Base-by-base conservation (phyloP, 2,113 vertebrate genomes). In the Corapipo altera region DNA sequence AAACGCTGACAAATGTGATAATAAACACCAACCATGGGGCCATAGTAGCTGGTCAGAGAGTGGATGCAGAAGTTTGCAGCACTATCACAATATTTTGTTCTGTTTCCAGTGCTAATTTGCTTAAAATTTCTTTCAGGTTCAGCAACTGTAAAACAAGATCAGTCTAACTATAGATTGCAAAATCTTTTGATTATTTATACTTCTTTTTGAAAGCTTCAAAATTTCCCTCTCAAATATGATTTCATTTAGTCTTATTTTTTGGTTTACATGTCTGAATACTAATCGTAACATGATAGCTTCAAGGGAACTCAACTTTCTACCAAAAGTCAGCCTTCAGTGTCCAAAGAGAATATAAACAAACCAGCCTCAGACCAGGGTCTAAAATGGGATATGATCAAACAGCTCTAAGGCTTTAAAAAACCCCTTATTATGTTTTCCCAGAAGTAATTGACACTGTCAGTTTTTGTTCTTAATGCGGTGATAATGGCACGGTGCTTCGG, bases 241-340 rank as follows among this genome's bases (percentile, higher is more conserved):
- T 97, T 97, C 86, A 96, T 97, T 96, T 97, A 95, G 87, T 72
- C 67, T 75, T 97, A 81, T 97, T 96, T 96, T 91, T 91, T 95
- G 89, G 88, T 96, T 98, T 96, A 91, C 64, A 59, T 97, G 89
- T 97, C 96, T 97, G 96, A 97, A 98, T 98, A 93, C 93, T 96
- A 97, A 97, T 96, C 46, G 96, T 95, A 97, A 98, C 5, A 9
- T 39, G 96, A 98, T 97, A 97, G 83, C 79, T 97, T 91, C 91
- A 87, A 90, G 86, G 62, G 91, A 97, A 95, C 91, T 96, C 72
- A 65, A 75, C 91, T 97, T 95, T 93, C 94, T 93, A 97, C 84
- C 87, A 94, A 93, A 97, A 96, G 70, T n/a, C 89, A 79, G 88
- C 73, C 88, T 97, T 97, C 77, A 78, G 91, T 83, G 93, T 93